phyloP scores from a whole-genome alignment of 2,797 vertebrate species.

The Sorex maritimensis region DNA sequence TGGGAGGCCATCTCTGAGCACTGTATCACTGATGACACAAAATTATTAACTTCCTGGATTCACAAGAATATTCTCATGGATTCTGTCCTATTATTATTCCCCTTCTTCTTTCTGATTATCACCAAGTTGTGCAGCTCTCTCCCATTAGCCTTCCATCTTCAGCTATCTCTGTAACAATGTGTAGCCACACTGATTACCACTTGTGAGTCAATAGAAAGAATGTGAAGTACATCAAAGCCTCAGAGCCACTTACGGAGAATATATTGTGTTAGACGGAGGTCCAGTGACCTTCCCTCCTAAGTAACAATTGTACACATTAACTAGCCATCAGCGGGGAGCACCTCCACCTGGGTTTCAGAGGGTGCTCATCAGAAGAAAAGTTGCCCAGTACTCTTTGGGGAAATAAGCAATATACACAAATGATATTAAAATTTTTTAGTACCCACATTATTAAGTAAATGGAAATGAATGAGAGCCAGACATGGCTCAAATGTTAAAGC shows the following conservation, averaged over 20 bases:
- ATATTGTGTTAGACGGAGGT: background rate
- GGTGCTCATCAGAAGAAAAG: background rate
- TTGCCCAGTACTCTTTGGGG: no score
- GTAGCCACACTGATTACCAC: background rate
- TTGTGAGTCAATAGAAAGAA: background rate
- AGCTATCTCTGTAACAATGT: background rate
- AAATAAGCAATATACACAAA: background rate
- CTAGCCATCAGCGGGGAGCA: background rate
- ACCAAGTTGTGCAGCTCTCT: background rate
- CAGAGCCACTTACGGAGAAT: background rate
- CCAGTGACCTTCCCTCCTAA: background rate
- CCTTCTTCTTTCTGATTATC: conserved; percentile 13
- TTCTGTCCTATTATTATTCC: background rate
- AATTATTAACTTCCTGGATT: background rate
- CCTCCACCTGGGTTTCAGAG: background rate
- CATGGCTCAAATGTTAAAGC: no score
- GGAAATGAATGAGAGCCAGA: no score
- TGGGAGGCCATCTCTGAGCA: background rate
- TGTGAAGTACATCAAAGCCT: background rate
- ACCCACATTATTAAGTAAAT: conserved; percentile 31
- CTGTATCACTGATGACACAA: background rate
- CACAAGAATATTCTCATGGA: background rate
- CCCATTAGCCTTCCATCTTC: background rate
- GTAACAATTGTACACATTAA: background rate
- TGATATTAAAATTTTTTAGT: background rate